Conservation (phyloP, 1,140 invertebrate genomes). For the Tyrophagus putrescentiae region DNA sequence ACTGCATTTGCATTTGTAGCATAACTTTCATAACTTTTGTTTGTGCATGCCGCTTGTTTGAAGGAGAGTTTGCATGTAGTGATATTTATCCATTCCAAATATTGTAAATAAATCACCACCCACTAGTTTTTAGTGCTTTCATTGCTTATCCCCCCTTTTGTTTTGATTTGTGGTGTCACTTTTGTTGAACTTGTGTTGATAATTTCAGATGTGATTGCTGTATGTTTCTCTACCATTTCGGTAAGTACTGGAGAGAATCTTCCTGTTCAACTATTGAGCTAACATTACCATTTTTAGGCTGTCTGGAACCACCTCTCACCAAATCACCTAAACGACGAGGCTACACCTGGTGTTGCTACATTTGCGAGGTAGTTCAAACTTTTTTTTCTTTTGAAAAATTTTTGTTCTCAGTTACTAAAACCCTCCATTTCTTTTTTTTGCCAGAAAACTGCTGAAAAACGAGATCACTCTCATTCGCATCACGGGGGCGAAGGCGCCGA, state of each 20-base stretch:
- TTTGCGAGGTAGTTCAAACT: conserved; percentile 49
- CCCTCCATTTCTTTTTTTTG: background rate
- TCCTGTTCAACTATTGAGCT: no score
- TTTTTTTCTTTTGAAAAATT: background rate
- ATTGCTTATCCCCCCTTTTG: no score
- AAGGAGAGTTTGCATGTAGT: background rate
- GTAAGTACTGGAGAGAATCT: no score
- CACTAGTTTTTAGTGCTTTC: no score
- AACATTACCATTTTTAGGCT: no score
- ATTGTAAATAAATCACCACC: no score
- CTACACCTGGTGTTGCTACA: conserved; percentile 87
- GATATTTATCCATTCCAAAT: background rate
- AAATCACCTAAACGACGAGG: conserved; percentile 81
- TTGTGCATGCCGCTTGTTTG: background rate
- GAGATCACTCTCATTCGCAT: background rate
- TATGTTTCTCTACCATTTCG: conserved; percentile 72
- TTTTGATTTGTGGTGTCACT: background rate
- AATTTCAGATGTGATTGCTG: conserved; percentile 71
- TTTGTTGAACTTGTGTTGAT: background rate
- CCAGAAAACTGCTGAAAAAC: background rate
- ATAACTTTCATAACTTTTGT: no score
- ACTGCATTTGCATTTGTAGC: no score
- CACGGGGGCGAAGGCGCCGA: no score
- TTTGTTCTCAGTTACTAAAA: background rate
- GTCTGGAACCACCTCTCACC: conserved; percentile 76